Conservation (phyloP, 2,113 vertebrate genomes). For the Micronisus gabar region DNA sequence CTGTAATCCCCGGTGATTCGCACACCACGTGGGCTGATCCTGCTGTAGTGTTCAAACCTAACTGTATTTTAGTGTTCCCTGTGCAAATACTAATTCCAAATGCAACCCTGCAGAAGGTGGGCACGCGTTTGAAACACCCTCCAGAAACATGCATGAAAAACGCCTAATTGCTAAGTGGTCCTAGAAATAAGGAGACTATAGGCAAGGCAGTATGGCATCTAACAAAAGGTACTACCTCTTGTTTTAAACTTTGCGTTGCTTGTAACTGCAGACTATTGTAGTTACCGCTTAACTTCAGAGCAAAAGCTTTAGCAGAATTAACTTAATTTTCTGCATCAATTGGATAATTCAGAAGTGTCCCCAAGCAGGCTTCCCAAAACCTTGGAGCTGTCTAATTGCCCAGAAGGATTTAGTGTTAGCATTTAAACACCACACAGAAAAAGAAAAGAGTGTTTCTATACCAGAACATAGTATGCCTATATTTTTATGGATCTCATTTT, state of each 20-base stretch:
- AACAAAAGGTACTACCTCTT: background rate
- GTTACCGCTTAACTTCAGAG: background rate
- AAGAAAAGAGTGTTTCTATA: background rate
- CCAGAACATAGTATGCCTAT: background rate
- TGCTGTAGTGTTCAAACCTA: background rate
- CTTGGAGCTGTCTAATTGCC: background rate
- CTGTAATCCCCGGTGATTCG: background rate
- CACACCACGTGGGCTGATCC: background rate
- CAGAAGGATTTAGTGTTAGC: background rate
- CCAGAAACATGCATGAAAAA: background rate
- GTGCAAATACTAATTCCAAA: background rate
- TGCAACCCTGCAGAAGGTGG: background rate
- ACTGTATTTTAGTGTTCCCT: fast-evolving
- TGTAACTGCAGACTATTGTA: fast-evolving
- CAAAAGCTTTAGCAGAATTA: background rate
- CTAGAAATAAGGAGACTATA: background rate
- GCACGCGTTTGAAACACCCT: background rate
- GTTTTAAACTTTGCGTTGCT: background rate
- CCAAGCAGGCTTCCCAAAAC: background rate
- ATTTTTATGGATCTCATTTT: background rate
- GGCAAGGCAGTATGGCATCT: background rate
- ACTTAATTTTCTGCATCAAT: background rate
- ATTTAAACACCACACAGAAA: background rate
- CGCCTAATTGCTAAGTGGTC: background rate
- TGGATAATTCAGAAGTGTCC: background rate